Evolutionary conservation across 2,113 vertebrate genomes (phyloP), one percentile per base, ranked within the genome.

Genomic region (Cephalopterus ornatus): DNA sequence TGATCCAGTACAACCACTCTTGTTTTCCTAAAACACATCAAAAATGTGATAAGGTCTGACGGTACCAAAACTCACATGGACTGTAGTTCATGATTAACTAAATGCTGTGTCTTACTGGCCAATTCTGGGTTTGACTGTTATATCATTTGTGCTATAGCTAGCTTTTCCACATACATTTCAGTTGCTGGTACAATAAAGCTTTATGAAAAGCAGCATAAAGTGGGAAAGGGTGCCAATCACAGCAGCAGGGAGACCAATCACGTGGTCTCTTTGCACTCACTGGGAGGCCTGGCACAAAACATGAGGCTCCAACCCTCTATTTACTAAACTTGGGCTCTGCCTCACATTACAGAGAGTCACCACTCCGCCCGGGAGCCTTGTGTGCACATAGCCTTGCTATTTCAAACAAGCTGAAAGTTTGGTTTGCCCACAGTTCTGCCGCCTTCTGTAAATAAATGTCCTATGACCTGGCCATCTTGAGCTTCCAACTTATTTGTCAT

Each of bases 391-490:
- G 35, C 14, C 17, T 35, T 56, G 39, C 41, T 41, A 18, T 46
- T 55, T 32, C 66, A 56, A 76, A 92, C 49, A 79, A 46, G 42
- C 71, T 53, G 62, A 28, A 44, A 41, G 33, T 14, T 78, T 5
- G 1, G 4, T 67, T 65, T 71, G 66, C 49, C 52, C 39, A 2
- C 8, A 1, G 1, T 37, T 86, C 76, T 81, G 22, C 46, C 2
- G 2, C 44, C 39, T 87, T 74, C 50, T 67, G 65, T 50, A 91
- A 78, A 78, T 35, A 84, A 87, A 47, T 21, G 15, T 3, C 2
- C 0, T 14, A 7, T 8, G 28, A 68, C 23, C 12, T 39, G 52
- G 6, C 21, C 5, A 9, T 8, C 44, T 50, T 1, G 0, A 68
- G 67, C 27, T 52, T 80, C 76, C 63, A 30, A 9, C 7, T 77